Conservation (phyloP, 2,888 invertebrate species). For the Drosophila longiperda region DNA sequence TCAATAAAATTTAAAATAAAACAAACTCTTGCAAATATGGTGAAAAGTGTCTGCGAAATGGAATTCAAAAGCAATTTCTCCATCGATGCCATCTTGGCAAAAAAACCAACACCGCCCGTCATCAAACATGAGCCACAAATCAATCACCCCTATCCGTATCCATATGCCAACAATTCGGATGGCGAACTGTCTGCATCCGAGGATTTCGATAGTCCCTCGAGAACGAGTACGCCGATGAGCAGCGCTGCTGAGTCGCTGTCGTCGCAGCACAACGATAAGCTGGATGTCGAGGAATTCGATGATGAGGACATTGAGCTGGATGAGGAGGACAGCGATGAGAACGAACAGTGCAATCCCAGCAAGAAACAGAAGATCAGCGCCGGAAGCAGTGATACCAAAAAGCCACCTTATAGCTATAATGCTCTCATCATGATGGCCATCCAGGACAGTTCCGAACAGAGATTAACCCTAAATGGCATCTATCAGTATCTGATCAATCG, state of each 20-base stretch:
- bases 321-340: conserved; percentile 65
- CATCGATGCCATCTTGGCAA: conserved; percentile 92
- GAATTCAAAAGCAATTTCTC: conserved; percentile 90
- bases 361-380: conserved; percentile 61
- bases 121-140: conserved; percentile 43
- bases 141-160: conserved; percentile 43
- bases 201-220: conserved; percentile 82
- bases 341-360: conserved; percentile 63
- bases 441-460: conserved; percentile 95
- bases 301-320: conserved; percentile 70
- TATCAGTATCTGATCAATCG: conserved; percentile 99
- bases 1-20: conserved; percentile 13
- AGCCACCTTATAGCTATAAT: conserved; percentile 99
- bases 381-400: conserved; percentile 87
- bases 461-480: conserved; percentile 97
- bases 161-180: conserved; percentile 74
- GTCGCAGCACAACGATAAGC: conserved; percentile 64
- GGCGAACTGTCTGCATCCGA: conserved; percentile 80
- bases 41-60: conserved; percentile 82
- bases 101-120: conserved; percentile 78
- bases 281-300: conserved; percentile 61
- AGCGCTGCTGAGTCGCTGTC: conserved; percentile 80
- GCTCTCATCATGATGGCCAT: conserved; percentile 99
- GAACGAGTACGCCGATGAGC: conserved; percentile 84
- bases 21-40: conserved; percentile 73